Conservation (phyloP, 1,140 invertebrate genomes). For the Triops longicaudatus region DNA sequence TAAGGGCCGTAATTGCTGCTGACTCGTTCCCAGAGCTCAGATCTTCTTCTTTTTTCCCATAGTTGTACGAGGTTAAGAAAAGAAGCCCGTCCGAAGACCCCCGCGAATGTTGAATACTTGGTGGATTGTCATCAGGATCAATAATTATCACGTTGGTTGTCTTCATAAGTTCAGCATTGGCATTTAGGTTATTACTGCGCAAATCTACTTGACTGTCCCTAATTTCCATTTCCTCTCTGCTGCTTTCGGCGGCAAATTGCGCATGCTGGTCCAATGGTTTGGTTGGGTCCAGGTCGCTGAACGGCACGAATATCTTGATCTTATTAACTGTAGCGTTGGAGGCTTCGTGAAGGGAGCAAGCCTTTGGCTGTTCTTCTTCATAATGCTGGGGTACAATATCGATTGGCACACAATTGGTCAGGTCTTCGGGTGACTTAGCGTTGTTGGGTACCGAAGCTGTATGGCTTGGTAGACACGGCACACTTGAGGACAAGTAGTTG, state of each 20-base stretch:
- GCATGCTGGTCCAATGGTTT: not conserved
- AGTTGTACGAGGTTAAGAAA: not conserved
- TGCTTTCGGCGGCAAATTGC: not conserved
- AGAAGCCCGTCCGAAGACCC: not conserved
- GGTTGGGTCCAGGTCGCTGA: not conserved
- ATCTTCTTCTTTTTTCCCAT: not conserved
- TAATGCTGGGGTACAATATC: not conserved
- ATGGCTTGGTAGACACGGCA: not conserved
- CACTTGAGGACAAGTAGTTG: not conserved
- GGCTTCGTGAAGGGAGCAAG: not conserved
- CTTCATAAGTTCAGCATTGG: not conserved
- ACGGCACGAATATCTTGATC: not conserved
- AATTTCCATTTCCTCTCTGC: not conserved
- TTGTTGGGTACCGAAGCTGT: not conserved
- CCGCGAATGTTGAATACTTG: not conserved
- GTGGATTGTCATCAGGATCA: not conserved
- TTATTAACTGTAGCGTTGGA: not conserved
- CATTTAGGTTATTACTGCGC: not conserved
- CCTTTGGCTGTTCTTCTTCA: not conserved
- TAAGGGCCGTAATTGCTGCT: not conserved
- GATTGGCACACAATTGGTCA: not conserved
- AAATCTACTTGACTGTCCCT: not conserved
- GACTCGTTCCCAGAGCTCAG: not conserved
- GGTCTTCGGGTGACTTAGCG: not conserved
- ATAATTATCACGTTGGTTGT: conserved; percentile 8